These are phyloP conservation scores for Cassiopea xamachana DNA, from an alignment of 30 jellyfish, hydroid and myxozoan species.

Conservation along the genomic window DNA sequence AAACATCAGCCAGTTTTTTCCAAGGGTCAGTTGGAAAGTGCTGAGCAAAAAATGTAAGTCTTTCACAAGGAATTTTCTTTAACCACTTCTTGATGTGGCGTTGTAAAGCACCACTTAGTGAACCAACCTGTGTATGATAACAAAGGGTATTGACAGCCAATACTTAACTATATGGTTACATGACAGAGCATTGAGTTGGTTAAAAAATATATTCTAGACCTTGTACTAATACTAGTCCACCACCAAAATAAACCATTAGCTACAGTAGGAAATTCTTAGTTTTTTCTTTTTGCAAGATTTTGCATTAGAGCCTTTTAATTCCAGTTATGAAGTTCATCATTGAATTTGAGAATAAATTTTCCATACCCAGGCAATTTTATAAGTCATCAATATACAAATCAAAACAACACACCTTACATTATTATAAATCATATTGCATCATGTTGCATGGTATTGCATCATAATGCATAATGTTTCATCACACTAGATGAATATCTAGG, in stretches of 20 bases:
- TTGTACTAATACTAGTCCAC: no score
- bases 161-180: not conserved
- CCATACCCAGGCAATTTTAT: no score
- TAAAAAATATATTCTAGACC: no score
- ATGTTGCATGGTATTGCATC: not conserved
- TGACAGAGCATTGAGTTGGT: no score
- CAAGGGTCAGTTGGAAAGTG: constrained; percentile 80
- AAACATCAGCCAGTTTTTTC: constrained; percentile 74
- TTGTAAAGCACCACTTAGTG: constrained; percentile 65
- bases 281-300: no score
- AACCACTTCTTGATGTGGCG: constrained; percentile 65
- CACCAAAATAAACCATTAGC: no score
- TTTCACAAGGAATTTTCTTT: constrained; percentile 43
- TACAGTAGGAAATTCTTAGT: no score
- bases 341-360: no score
- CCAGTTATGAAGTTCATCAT: no score
- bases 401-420: no score
- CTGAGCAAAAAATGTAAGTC: constrained; percentile 57
- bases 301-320: no score
- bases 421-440: not conserved
- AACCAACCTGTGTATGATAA: constrained; percentile 30
- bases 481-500: not conserved
- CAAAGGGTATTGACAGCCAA: not conserved
- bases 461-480: not conserved
- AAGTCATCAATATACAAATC: no score